Evolutionary conservation across 2,888 invertebrate genomes (phyloP).

Genomic region (Eupithecia pulchellata): DNA sequence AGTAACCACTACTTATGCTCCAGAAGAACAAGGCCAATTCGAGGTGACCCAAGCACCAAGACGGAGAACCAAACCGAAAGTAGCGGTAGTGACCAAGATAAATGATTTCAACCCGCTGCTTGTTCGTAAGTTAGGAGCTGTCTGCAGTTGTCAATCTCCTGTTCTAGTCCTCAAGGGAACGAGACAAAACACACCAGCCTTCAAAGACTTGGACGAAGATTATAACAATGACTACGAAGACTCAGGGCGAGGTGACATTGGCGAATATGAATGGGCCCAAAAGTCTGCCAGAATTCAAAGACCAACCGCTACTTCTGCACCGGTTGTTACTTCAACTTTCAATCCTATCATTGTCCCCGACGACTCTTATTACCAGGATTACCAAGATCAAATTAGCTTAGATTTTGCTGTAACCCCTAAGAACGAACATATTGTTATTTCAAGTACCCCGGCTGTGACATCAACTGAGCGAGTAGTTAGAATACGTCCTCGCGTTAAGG

Average conservation of each 20-base stretch:
- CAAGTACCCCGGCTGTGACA: constrained; percentile 66
- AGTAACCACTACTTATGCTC: constrained; percentile 67
- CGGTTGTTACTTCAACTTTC: constrained; percentile 69
- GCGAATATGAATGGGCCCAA: constrained; percentile 59
- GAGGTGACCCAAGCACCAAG: constrained; percentile 68
- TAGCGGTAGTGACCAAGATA: constrained; percentile 87
- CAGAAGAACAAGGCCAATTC: constrained; percentile 69
- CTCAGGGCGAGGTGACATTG: constrained; percentile 64
- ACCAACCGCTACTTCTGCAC: constrained; percentile 60
- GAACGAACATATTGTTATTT: constrained; percentile 59
- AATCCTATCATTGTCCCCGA: constrained; percentile 82
- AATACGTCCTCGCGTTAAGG: constrained; percentile 69
- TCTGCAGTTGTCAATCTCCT: constrained; percentile 89
- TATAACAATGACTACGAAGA: constrained; percentile 65
- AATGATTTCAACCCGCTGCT: constrained; percentile 90
- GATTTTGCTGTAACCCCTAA: constrained; percentile 63
- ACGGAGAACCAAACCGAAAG: constrained; percentile 77
- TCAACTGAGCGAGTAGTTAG: constrained; percentile 66
- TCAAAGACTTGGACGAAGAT: constrained; percentile 59
- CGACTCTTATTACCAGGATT: constrained; percentile 79
- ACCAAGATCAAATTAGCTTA: constrained; percentile 63
- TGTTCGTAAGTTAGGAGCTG: constrained; percentile 89
- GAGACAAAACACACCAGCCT: constrained; percentile 65
- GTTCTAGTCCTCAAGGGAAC: constrained; percentile 80
- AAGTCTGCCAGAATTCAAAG: constrained; percentile 58